These are phyloP conservation scores for Porites divaricata DNA, from an alignment of 92 coral and sea anemone species.

Conservation along the genomic window DNA sequence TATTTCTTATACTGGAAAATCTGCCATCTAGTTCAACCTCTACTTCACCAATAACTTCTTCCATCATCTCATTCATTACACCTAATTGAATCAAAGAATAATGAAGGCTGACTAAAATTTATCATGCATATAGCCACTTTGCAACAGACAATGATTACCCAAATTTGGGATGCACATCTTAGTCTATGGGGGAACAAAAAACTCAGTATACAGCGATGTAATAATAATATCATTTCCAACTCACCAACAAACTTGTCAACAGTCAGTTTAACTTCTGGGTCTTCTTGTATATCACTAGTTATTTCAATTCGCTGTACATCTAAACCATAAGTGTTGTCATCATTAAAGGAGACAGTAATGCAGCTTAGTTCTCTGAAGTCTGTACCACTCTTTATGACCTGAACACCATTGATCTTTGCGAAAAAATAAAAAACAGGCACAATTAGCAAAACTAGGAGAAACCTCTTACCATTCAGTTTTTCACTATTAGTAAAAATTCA, in stretches of 20 bases:
- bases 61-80: slow-evolving; percentile 91
- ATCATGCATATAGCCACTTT: too few species aligned
- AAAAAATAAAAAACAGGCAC: not conserved
- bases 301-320: slow-evolving; percentile 77
- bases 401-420: slow-evolving; percentile 78
- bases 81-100: slow-evolving; percentile 22
- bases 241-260: slow-evolving; percentile 93
- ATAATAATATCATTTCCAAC: not conserved
- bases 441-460: not conserved
- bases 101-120: too few species aligned
- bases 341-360: slow-evolving; percentile 74
- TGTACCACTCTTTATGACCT: slow-evolving; percentile 95
- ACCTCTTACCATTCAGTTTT: too few species aligned
- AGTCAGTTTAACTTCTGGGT: slow-evolving; percentile 80
- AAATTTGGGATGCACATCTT: too few species aligned
- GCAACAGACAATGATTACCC: too few species aligned
- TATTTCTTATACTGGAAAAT: slow-evolving; percentile 85
- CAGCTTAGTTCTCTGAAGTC: slow-evolving; percentile 91
- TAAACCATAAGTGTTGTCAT: slow-evolving; percentile 71
- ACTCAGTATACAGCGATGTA: too few species aligned
- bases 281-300: slow-evolving; percentile 86
- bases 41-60: slow-evolving; percentile 83
- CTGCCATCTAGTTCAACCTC: slow-evolving; percentile 97
- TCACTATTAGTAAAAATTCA: too few species aligned
- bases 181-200: too few species aligned